Conservation (phyloP, 2,888 invertebrate genomes). For the Celastrina argiolus region DNA sequence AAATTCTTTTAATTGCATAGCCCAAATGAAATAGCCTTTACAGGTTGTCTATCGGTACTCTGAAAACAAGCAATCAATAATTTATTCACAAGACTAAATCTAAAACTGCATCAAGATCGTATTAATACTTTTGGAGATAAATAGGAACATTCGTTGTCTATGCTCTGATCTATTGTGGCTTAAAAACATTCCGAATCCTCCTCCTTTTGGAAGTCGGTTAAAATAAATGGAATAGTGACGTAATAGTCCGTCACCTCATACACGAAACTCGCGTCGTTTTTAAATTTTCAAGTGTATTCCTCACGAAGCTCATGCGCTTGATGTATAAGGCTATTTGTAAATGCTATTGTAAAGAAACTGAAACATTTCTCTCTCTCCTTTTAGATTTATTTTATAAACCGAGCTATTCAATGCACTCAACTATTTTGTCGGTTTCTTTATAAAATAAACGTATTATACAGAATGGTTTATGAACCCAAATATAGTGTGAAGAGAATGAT, state of each 20-base stretch:
- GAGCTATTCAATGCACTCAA: neutral
- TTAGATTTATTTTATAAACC: constrained; percentile 12
- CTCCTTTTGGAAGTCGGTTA: neutral
- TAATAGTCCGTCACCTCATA: neutral
- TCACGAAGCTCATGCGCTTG: neutral
- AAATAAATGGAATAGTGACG: constrained; percentile 4
- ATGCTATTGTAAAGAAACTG: constrained; percentile 10
- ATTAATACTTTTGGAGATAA: too few species aligned
- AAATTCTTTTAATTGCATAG: too few species aligned
- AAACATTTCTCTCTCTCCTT: constrained; percentile 1
- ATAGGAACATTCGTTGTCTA: too few species aligned
- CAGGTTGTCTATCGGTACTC: too few species aligned
- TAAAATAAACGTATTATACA: too few species aligned
- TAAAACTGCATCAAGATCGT: too few species aligned
- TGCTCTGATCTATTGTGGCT: too few species aligned
- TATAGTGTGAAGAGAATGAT: too few species aligned
- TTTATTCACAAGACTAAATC: too few species aligned
- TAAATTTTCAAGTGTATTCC: constrained; percentile 12
- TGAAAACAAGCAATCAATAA: too few species aligned
- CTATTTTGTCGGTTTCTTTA: neutral
- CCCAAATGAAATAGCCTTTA: too few species aligned
- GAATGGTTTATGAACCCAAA: too few species aligned
- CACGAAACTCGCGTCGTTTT: constrained; percentile 2
- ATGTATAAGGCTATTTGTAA: constrained; percentile 16
- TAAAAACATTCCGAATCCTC: neutral